phyloP scores from a whole-genome alignment of 2,797 vertebrate genomes.

The Aulostomus chinensis region DNA sequence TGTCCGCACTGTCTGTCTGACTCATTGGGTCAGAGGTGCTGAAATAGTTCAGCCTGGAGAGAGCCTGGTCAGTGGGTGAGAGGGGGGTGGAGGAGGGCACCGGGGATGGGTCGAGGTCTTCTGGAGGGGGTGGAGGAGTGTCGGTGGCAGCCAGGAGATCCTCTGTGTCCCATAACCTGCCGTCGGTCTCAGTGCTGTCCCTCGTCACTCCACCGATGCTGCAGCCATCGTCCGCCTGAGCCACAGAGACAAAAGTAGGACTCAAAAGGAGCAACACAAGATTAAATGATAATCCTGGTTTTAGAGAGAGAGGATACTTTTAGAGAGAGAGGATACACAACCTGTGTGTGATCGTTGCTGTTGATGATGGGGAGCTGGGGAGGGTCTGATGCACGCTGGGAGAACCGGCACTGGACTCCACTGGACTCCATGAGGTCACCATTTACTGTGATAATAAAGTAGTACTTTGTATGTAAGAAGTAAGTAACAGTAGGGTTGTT shows the following conservation, averaged over 20 bases:
- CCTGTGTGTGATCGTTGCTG: constrained; percentile 41
- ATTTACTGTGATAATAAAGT: constrained; percentile 33
- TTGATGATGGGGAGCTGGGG: constrained; percentile 21
- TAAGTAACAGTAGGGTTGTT: too few relatives aligned
- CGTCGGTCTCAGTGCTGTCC: constrained; percentile 70
- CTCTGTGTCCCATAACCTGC: constrained; percentile 36
- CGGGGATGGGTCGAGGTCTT: constrained; percentile 14
- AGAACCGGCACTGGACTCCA: constrained; percentile 16
- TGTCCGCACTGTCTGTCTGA: constrained; percentile 72
- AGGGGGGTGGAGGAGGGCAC: constrained; percentile 10
- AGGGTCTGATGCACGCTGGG: constrained; percentile 8
- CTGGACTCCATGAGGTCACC: constrained; percentile 9
- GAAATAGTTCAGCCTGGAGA: constrained; percentile 61
- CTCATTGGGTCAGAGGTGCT: constrained; percentile 58
- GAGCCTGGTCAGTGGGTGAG: constrained; percentile 54
- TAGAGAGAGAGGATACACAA: too few relatives aligned
- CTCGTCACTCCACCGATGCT: constrained; percentile 64
- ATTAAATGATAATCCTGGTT: too few relatives aligned
- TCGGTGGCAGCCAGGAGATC: constrained; percentile 57
- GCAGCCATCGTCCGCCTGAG: constrained; percentile 72
- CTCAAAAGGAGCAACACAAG: neutral
- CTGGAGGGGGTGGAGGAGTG: constrained; percentile 41
- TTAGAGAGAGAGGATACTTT: too few relatives aligned
- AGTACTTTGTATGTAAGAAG: too few relatives aligned
- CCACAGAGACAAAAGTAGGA: neutral